Evolutionary conservation across 2,113 vertebrate species (phyloP).

Genomic region (Callopanchax toddi): DNA sequence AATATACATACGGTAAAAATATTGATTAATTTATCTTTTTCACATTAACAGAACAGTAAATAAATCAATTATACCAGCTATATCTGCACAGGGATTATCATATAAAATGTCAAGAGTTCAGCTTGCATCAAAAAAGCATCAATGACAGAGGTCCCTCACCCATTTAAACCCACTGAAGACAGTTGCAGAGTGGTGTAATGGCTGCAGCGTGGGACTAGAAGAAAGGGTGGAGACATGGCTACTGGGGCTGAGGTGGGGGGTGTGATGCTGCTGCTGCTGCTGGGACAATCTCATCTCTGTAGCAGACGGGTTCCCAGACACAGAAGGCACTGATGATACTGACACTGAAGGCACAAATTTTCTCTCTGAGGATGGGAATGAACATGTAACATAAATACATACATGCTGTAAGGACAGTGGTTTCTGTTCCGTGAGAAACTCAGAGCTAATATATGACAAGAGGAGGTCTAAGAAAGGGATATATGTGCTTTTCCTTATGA

Average conservation of each 20-base stretch:
- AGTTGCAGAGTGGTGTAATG: conserved; percentile 80
- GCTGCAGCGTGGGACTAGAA: conserved; percentile 79
- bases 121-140: not conserved
- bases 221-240: conserved; percentile 77
- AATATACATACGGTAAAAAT: too few relatives aligned
- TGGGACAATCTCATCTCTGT: conserved; percentile 80
- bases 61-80: too few relatives aligned
- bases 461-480: too few relatives aligned
- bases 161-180: conserved; percentile 79
- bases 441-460: too few relatives aligned
- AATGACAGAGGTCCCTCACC: conserved; percentile 78
- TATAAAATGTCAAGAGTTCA: not conserved
- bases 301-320: conserved; percentile 77
- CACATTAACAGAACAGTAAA: not conserved
- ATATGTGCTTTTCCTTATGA: too few relatives aligned
- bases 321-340: conserved; percentile 92
- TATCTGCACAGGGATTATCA: too few relatives aligned
- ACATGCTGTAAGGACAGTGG: conserved; percentile 33
- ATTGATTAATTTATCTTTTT: too few relatives aligned
- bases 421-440: conserved; percentile 33
- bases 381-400: conserved; percentile 54
- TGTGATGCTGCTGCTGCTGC: conserved; percentile 74
- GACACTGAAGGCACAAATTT: conserved; percentile 95
- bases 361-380: conserved; percentile 83
- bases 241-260: conserved; percentile 83